A percentile compares a stretch with the other conserved stretches of the same genome.
Evolutionary conservation across 2,888 invertebrate genomes (phyloP).

Genomic region (Marasmarcha lunaedactyla): DNA sequence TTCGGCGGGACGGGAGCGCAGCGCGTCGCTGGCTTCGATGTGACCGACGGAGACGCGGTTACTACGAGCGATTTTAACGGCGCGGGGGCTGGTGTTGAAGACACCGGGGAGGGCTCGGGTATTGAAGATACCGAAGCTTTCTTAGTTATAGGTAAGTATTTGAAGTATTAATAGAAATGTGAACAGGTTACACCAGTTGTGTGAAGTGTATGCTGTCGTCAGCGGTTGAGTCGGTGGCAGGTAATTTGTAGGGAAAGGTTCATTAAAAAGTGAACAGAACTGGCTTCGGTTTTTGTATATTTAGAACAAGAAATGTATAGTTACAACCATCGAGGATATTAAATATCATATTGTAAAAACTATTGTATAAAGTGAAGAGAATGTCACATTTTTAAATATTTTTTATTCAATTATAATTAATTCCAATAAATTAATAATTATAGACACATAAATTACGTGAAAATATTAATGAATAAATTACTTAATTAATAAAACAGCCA

Average conservation of each 20-base stretch:
- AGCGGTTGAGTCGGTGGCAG: no score
- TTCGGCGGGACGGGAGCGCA: no score
- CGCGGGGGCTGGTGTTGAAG: no score
- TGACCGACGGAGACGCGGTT: no score
- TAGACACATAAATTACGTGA: constrained; percentile 69
- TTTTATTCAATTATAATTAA: constrained; percentile 60
- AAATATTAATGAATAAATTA: constrained; percentile 61
- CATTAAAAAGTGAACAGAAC: not conserved
- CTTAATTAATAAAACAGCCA: constrained; percentile 62
- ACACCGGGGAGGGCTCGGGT: no score
- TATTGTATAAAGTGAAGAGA: constrained; percentile 71
- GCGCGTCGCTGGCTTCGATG: no score
- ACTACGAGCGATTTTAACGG: no score
- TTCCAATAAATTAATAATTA: constrained; percentile 67
- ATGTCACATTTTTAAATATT: constrained; percentile 62
- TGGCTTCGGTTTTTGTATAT: constrained; percentile 59
- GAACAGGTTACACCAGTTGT: no score
- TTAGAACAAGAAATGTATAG: constrained; percentile 73
- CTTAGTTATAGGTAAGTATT: no score
- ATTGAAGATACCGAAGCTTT: no score
- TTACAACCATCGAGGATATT: constrained; percentile 73
- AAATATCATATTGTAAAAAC: constrained; percentile 72
- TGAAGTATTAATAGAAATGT: no score
- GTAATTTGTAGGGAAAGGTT: not conserved
- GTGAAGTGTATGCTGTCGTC: no score